Base-by-base conservation (phyloP, 2,113 vertebrate genomes). In the Coryphaenoides rupestris region DNA sequence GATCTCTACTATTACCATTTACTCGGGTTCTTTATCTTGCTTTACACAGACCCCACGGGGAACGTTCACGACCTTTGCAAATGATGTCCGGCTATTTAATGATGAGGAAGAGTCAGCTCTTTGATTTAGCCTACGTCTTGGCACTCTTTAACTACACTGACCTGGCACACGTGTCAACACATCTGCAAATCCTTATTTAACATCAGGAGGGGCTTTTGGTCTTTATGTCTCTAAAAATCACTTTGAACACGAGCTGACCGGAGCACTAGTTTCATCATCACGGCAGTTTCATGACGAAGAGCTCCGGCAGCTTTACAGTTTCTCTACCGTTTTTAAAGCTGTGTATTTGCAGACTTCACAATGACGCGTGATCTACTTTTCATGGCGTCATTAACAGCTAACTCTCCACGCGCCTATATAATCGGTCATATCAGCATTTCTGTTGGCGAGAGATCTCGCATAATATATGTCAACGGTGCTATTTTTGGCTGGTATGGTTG, bases 41-140 rank as follows among this genome's bases (percentile, higher is more conserved):
- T 28, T 59, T 60, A 70, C 58, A 56, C 62, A 59, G 68, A 58
- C 67, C 21, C 53, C 33, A 60, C 50, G 74, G 47, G 58, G 63
- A 82, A 74, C 73, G 62, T 76, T 76, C 64, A 69, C 53, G 65
- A 71, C 65, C 63, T 67, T 68, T n/a, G n/a, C n/a, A n/a, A n/a
- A n/a, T n/a, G n/a, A n/a, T n/a, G n/a, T n/a, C n/a, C 13, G 47
- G 56, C 63, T 40, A 23, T 63, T 72, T 65, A 5, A 50, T 55
- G 53, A 69, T 26, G 62, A 24, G 12, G 19, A 14, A 33, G 49
- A 28, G 19, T 66, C 17, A 6, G 21, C 49, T 54, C 73, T 75
- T 78, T 81, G 72, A 75, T 73, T 65, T 28, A 5, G 2, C 19
- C 21, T 49, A 1, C 61, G 72, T 17, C 26, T 74, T 28, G 4